phyloP scores from a whole-genome alignment of 1,140 invertebrate species.

The Drosophila leontia region DNA sequence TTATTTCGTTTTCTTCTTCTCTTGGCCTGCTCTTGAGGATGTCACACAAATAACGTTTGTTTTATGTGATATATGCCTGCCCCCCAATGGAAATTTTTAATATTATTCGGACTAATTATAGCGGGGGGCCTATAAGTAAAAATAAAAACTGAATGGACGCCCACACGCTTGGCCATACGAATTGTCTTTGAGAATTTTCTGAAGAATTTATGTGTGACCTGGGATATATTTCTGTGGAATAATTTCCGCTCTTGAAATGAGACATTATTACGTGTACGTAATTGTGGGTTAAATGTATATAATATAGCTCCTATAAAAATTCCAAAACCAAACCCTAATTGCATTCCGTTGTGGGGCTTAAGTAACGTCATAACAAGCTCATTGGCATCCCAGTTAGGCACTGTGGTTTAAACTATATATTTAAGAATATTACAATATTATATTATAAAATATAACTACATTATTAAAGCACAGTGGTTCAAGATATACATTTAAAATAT shows the following conservation, averaged over 20 bases:
- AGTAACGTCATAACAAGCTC: neutral
- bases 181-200: conserved; percentile 35
- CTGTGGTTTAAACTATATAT: neutral
- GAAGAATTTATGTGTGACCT: conserved; percentile 38
- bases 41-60: conserved; percentile 28
- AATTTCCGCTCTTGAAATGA: conserved; percentile 38
- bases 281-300: conserved; percentile 14
- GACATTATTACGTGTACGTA: conserved; percentile 20
- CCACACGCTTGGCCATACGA: conserved; percentile 31
- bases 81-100: conserved; percentile 59
- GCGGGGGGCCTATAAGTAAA: conserved; percentile 21
- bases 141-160: conserved; percentile 43
- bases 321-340: conserved; percentile 23
- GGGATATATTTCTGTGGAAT: conserved; percentile 25
- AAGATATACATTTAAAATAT: neutral
- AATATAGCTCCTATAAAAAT: conserved; percentile 3
- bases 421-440: no score
- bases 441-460: no score
- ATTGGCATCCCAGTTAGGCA: neutral
- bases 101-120: conserved; percentile 46
- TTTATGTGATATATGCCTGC: conserved; percentile 15
- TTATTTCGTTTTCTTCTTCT: conserved; percentile 9
- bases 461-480: no score
- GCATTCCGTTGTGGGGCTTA: conserved; percentile 7
- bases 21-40: conserved; percentile 28